Evolutionary conservation across 2,888 invertebrate species (phyloP), one percentile per base, ranked within the genome.

Genomic region (Lamellibrachia satsuma): DNA sequence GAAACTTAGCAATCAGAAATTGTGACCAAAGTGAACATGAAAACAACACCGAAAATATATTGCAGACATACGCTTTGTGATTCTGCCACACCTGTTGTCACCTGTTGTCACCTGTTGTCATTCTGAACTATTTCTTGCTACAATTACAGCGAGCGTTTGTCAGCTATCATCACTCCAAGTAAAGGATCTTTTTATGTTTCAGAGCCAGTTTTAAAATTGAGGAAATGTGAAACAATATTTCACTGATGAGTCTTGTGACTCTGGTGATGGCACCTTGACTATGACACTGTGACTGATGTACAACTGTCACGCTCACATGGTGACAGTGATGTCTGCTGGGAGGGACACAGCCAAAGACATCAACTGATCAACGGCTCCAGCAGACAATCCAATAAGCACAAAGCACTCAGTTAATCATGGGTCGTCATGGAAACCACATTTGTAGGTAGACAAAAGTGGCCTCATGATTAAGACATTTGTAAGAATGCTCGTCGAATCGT

Each of bases 371-470:
- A 15, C 75, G 3, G 75, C 22, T 75, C 39, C 39, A 39, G 39
- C 75, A 75, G 75, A 75, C 75, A 75, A 75, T 75, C 75, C 75
- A 75, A 75, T 75, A 75, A 75, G 75, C n/a, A 75, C 75, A 75
- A 15, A 75, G 75, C 75, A 75, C 75, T 75, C 75, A 75, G 75
- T 75, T 75, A 75, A 75, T 75, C 75, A 75, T 75, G 75, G 75
- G 22, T 75, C 6, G 75, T n/a, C 75, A 22, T 75, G 75, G 75
- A 75, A 75, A 75, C 39, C 75, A 75, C 75, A 75, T 75, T 75
- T 75, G 75, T 75, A 75, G 75, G 75, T 75, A 75, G 75, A 75
- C 75, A 75, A 75, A 75, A 75, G 75, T 22, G 75, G 75, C 75
- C 75, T 75, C 75, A 22, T 75, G 75, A 75, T 75, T 75, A 75